Percentiles rank a stretch among this genome's conserved stretches.
Conservation (phyloP, 1,140 invertebrate genomes). For the Drosophila punjabiensis region DNA sequence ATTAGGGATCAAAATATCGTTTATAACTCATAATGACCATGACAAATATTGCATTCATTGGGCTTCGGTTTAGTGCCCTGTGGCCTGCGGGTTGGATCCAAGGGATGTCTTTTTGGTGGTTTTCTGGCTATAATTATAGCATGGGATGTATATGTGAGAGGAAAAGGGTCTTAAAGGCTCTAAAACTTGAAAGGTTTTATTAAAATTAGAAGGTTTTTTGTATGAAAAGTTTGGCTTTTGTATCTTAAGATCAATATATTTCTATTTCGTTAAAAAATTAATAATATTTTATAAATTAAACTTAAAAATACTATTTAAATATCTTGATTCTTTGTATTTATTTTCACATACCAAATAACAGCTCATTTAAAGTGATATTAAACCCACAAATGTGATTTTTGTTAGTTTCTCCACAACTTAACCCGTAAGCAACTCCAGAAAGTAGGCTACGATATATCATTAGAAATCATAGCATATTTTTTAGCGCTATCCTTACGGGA, state of each 20-base stretch:
- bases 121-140: not conserved
- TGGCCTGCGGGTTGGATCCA: constrained; percentile 6
- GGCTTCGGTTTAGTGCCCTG: constrained; percentile 5
- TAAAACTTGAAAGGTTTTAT: not conserved
- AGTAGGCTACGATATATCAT: not conserved
- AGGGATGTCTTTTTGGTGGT: not conserved
- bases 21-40: constrained; percentile 83
- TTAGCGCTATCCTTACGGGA: not conserved
- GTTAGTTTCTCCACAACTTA: no score
- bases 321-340: rapidly evolving
- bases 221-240: no score
- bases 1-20: constrained; percentile 82
- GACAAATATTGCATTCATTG: constrained; percentile 74
- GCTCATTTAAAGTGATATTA: not conserved
- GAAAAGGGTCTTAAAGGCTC: not conserved
- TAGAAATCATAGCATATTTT: not conserved
- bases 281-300: no score
- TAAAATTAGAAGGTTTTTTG: not conserved
- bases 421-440: not conserved
- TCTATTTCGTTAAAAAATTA: no score
- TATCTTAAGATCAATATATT: not conserved
- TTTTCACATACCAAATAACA: not conserved
- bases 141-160: not conserved
- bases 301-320: not conserved
- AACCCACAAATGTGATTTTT: not conserved